Conservation (phyloP, 1,140 invertebrate genomes). For the Metopolophium dirhodum region DNA sequence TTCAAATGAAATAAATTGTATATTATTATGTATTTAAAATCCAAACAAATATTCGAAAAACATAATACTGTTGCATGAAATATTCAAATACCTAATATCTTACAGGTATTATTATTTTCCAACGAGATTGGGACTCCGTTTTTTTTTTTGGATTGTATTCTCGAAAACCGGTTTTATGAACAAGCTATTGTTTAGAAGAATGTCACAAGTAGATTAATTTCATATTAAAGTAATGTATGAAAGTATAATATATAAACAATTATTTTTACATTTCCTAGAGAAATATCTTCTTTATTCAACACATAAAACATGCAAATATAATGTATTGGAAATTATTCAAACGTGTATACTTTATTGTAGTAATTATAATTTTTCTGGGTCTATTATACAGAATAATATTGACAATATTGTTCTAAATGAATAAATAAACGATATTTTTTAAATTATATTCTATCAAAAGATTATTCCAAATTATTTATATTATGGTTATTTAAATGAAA, state of each 20-base stretch:
- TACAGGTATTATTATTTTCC: background rate
- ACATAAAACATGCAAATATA: background rate
- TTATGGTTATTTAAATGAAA: no score
- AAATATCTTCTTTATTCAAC: background rate
- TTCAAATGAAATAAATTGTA: background rate
- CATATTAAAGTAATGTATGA: background rate
- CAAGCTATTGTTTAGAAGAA: constrained; percentile 12
- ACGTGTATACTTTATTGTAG: background rate
- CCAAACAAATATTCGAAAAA: background rate
- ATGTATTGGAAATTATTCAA: background rate
- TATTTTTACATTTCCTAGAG: background rate
- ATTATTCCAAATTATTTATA: no score
- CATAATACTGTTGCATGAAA: background rate
- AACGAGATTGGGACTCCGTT: background rate
- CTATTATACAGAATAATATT: background rate
- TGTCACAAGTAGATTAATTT: background rate
- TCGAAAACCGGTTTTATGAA: constrained; percentile 2
- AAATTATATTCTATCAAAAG: background rate
- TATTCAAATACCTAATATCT: background rate
- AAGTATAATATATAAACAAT: background rate
- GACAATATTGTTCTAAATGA: background rate
- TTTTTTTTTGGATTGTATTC: background rate
- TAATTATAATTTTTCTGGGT: background rate
- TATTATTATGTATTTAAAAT: background rate
- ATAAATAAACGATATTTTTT: background rate